Conservation (phyloP, 2,797 vertebrate genomes). For the Taenioides sp. region DNA sequence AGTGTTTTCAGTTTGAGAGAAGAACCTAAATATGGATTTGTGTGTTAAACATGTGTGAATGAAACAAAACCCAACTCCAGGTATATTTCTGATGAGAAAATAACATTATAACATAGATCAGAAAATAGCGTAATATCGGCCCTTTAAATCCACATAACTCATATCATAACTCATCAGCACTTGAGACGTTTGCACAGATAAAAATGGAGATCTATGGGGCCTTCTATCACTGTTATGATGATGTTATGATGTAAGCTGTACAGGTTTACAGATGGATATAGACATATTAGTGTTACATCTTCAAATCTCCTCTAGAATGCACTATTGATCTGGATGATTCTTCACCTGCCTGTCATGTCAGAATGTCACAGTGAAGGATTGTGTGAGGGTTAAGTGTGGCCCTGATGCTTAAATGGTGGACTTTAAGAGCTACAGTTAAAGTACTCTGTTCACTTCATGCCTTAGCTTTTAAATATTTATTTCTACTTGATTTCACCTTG, state of each 20-base stretch:
- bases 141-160: not conserved
- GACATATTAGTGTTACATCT: conserved; percentile 44
- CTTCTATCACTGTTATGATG: not conserved
- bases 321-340: conserved; percentile 43
- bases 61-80: no score
- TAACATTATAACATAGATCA: no score
- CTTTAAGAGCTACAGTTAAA: not conserved
- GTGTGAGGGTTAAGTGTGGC: conserved; percentile 11
- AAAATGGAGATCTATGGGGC: not conserved
- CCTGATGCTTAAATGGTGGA: not conserved
- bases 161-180: no score
- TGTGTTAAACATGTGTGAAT: no score
- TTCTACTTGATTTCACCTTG: not conserved
- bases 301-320: conserved; percentile 31
- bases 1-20: no score
- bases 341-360: conserved; percentile 25
- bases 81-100: no score
- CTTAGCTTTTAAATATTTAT: not conserved
- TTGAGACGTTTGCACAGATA: not conserved
- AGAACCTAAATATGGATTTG: no score
- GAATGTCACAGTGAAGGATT: conserved; percentile 29
- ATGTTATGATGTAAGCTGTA: not conserved
- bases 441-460: not conserved
- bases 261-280: conserved; percentile 28
- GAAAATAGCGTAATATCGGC: not conserved